Conservation (phyloP, 2,113 vertebrate species). For the Malurus cyaneus region DNA sequence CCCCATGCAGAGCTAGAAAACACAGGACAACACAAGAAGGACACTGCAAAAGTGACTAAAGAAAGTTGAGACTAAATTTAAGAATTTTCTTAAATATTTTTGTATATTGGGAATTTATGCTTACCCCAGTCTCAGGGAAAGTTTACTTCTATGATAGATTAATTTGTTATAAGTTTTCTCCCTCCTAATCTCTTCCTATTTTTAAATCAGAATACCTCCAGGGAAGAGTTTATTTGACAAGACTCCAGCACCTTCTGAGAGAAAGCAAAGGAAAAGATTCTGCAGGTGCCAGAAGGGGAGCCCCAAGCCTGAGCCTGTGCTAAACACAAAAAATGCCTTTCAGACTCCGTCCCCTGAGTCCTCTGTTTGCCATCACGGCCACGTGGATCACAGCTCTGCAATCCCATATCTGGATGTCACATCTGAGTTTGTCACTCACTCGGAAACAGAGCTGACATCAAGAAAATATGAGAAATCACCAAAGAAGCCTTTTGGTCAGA, state of each 20-base stretch:
- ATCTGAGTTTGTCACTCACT: conserved; percentile 68
- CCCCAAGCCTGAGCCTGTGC: not conserved
- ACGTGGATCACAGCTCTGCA: conserved; percentile 74
- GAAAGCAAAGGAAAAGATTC: conserved; percentile 37
- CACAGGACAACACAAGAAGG: not conserved
- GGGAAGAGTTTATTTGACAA: conserved; percentile 81
- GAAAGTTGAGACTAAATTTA: not conserved
- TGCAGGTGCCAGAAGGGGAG: conserved; percentile 60
- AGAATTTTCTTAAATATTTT: not conserved
- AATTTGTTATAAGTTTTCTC: not conserved
- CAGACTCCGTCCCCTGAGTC: not conserved
- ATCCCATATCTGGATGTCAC: conserved; percentile 79
- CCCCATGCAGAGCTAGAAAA: not conserved
- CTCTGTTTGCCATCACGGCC: conserved; percentile 65
- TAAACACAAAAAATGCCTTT: not conserved
- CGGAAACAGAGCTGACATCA: conserved; percentile 25
- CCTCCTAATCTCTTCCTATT: conserved; percentile 5
- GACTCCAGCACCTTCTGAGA: conserved; percentile 19
- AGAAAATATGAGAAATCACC: conserved; percentile 1
- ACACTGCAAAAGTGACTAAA: not conserved
- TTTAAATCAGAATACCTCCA: conserved; percentile 73
- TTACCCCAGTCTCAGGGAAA: not conserved
- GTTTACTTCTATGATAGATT: not conserved
- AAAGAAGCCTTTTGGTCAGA: not conserved
- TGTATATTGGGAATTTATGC: not conserved